A percentile compares a stretch with the other conserved stretches of the same genome.
These are phyloP conservation scores for Cynopterus sphinx DNA, from an alignment of 2,797 vertebrate genomes.

Conservation along the genomic window DNA sequence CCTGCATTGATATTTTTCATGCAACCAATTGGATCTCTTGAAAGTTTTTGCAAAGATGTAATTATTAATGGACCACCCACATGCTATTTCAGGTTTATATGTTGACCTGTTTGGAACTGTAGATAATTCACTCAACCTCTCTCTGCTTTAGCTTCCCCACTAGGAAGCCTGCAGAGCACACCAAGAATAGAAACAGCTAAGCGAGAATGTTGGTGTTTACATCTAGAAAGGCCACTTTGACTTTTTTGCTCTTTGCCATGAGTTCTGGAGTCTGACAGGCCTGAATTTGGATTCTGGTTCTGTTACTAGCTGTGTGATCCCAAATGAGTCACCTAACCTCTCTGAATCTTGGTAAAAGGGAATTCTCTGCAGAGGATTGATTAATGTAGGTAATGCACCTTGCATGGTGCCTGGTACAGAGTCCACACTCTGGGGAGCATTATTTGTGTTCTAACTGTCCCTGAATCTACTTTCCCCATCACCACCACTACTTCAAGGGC, in stretches of 20 bases:
- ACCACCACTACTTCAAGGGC: background rate
- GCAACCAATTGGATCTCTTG: slow-evolving; percentile 33
- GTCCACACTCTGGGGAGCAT: background rate
- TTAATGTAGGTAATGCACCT: background rate
- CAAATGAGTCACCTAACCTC: background rate
- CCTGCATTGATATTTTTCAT: slow-evolving; percentile 51
- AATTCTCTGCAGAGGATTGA: background rate
- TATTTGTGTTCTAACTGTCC: background rate
- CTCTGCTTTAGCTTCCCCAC: background rate
- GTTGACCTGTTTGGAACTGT: background rate
- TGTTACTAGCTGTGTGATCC: background rate
- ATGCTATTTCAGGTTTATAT: slow-evolving; percentile 27
- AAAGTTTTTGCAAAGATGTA: slow-evolving; percentile 6
- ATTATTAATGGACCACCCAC: slow-evolving; percentile 42
- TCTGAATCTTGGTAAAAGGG: background rate
- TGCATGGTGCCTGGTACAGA: background rate
- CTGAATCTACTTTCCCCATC: background rate
- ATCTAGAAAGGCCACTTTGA: background rate
- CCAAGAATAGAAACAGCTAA: background rate
- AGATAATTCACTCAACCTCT: background rate
- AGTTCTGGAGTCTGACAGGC: background rate
- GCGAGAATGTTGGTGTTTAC: background rate
- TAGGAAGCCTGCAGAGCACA: background rate
- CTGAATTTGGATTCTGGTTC: slow-evolving; percentile 18
- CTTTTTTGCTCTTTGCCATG: background rate